A percentile compares a stretch with the other conserved stretches of the same genome.
Conservation (phyloP, 2,888 invertebrate genomes). For the Leucophenga maculata region DNA sequence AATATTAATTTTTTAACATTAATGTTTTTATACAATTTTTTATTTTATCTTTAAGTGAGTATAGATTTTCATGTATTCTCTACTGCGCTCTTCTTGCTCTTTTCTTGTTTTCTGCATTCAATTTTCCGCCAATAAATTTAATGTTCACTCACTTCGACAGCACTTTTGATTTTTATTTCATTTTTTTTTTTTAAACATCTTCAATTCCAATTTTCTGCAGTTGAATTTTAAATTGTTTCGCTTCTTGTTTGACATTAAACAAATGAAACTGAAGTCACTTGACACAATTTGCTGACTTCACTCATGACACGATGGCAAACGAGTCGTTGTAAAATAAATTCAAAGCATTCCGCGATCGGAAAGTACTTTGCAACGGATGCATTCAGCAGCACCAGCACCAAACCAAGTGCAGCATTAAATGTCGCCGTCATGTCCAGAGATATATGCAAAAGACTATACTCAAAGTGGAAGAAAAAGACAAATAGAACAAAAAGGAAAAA, state of each 20-base stretch:
- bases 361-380: background rate
- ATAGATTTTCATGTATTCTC: too few species aligned
- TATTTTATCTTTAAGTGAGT: too few species aligned
- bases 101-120: background rate
- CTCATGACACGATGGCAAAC: background rate
- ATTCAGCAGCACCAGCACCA: background rate
- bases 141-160: background rate
- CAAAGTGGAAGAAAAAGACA: background rate
- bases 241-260: conserved; percentile 46
- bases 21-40: too few species aligned
- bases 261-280: conserved; percentile 40
- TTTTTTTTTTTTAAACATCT: conserved; percentile 26
- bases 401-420: background rate
- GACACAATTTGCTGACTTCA: background rate
- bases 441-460: background rate
- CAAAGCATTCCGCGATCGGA: too few species aligned
- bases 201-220: conserved; percentile 36
- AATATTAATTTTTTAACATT: too few species aligned
- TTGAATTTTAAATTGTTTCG: conserved; percentile 43
- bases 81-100: background rate
- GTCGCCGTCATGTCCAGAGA: conserved; percentile 10
- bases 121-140: conserved; percentile 21
- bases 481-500: too few species aligned
- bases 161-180: conserved; percentile 12
- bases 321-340: background rate